Percentiles rank a stretch among this genome's conserved stretches.
Evolutionary conservation across 2,797 vertebrate genomes (phyloP).

Genomic region (Oreortyx pictus): DNA sequence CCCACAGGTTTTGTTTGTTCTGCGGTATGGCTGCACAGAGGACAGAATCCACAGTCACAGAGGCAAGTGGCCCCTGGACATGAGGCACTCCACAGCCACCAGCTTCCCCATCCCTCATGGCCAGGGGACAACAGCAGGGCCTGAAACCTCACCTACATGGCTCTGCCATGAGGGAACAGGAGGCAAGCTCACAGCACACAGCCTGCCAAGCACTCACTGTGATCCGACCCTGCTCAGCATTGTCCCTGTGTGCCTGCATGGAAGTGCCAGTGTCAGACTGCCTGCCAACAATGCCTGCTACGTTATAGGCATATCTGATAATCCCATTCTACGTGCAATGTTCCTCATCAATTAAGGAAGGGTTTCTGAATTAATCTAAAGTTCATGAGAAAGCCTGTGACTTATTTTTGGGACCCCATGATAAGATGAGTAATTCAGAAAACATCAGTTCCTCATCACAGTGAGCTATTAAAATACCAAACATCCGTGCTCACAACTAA

Average conservation of each 20-base stretch:
- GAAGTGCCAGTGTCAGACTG: background rate
- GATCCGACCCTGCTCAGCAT: background rate
- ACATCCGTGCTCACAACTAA: background rate
- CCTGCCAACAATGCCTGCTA: background rate
- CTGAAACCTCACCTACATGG: background rate
- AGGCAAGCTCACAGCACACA: background rate
- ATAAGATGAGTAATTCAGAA: background rate
- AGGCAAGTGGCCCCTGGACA: fast-evolving
- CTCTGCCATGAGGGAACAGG: background rate
- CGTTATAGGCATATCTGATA: background rate
- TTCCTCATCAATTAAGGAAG: background rate
- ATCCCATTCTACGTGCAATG: background rate
- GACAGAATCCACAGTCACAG: background rate
- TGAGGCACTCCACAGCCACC: background rate
- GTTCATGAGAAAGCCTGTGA: background rate
- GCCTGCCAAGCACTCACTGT: background rate
- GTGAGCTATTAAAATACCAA: background rate
- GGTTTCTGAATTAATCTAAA: background rate
- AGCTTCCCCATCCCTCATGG: background rate
- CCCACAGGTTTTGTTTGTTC: background rate
- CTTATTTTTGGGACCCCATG: background rate
- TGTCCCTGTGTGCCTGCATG: background rate
- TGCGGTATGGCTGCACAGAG: fast-evolving
- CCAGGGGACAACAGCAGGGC: background rate
- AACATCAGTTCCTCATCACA: background rate